phyloP scores from a whole-genome alignment of 2,113 vertebrate genomes.

The Neofelis nebulosa region DNA sequence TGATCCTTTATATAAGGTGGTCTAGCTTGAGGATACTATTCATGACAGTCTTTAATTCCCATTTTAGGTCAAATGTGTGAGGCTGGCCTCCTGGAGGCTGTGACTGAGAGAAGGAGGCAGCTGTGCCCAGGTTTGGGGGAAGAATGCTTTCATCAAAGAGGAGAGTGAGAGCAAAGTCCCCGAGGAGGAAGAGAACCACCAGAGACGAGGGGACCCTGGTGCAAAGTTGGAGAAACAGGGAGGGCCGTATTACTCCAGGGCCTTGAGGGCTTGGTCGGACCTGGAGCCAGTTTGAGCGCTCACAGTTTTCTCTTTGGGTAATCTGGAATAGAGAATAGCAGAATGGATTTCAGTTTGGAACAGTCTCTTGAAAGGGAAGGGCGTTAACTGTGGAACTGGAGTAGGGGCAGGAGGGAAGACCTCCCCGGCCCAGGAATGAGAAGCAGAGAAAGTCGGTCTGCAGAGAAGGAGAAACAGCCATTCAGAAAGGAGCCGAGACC shows the following conservation, averaged over 20 bases:
- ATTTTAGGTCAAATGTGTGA: background rate
- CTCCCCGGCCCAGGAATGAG: background rate
- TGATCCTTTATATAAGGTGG: background rate
- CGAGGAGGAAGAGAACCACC: background rate
- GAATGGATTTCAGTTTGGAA: background rate
- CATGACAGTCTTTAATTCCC: background rate
- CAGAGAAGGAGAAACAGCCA: background rate
- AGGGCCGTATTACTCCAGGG: background rate
- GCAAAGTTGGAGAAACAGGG: too few relatives aligned
- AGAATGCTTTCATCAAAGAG: background rate
- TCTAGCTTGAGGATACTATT: background rate
- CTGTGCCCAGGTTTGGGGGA: background rate
- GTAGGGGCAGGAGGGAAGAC: background rate
- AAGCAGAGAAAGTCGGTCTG: background rate
- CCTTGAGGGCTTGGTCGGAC: fast-evolving
- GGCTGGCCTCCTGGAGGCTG: background rate
- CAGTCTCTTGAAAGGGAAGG: background rate
- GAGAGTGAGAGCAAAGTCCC: background rate
- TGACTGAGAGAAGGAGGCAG: background rate
- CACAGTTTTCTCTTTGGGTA: background rate
- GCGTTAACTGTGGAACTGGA: background rate
- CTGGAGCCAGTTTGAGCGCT: fast-evolving
- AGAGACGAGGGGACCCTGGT: fast-evolving
- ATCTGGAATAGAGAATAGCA: background rate
- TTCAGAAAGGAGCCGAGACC: background rate